phyloP scores from a whole-genome alignment of 2,797 vertebrate species.

The Sylvilagus floridanus region DNA sequence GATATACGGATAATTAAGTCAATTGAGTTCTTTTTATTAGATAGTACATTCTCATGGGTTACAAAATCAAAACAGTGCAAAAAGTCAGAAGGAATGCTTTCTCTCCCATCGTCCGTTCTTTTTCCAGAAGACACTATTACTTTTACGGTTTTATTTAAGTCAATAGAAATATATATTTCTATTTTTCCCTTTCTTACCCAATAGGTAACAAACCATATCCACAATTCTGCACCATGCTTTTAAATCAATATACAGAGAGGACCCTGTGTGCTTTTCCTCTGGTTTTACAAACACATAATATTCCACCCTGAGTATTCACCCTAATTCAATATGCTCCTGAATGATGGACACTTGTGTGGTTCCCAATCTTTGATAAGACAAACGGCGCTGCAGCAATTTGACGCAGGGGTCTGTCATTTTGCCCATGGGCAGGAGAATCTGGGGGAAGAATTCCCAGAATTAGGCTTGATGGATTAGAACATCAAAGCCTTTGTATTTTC shows the following conservation, averaged over 20 bases:
- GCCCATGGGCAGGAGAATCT: background rate
- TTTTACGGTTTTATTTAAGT: slow-evolving; percentile 24
- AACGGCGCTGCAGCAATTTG: background rate
- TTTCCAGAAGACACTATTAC: background rate
- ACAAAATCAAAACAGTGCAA: slow-evolving; percentile 52
- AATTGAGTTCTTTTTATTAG: slow-evolving; percentile 25
- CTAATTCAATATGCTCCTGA: background rate
- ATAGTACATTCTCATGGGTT: background rate
- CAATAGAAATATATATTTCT: background rate
- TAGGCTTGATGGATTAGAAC: background rate
- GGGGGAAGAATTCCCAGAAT: slow-evolving; percentile 10
- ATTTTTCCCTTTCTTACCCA: slow-evolving; percentile 1
- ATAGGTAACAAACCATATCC: background rate
- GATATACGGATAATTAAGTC: background rate
- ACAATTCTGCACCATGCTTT: background rate
- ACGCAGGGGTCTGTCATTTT: background rate
- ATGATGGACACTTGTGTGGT: background rate
- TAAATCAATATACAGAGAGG: background rate
- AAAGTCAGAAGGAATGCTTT: background rate
- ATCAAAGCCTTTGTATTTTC: slow-evolving; percentile 44
- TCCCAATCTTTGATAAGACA: background rate
- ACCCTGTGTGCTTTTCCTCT: background rate
- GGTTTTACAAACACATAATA: background rate
- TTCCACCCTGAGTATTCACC: background rate
- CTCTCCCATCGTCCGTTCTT: background rate